Conservation (phyloP, 2,113 vertebrate species). For the Oreocharis arfaki region DNA sequence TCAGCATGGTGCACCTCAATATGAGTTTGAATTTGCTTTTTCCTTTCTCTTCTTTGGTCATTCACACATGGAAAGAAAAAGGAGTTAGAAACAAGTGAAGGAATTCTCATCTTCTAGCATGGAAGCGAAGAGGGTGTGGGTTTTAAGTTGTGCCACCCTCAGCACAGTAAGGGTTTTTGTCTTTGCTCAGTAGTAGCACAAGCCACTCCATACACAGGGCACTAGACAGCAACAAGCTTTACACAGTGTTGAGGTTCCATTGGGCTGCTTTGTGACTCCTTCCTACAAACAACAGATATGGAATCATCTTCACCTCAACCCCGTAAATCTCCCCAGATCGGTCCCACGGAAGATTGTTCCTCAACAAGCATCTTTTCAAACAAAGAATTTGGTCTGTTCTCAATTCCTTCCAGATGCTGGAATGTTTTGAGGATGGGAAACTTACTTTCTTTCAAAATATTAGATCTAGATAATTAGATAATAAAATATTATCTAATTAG, state of each 20-base stretch:
- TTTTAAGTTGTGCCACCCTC: background rate
- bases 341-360: background rate
- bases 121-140: background rate
- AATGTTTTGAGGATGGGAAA: background rate
- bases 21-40: background rate
- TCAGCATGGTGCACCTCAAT: background rate
- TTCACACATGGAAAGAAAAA: background rate
- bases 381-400: background rate
- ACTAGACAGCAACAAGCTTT: background rate
- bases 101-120: background rate
- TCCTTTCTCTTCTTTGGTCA: background rate
- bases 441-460: background rate
- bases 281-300: background rate
- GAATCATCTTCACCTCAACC: background rate
- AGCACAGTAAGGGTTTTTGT: background rate
- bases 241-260: background rate
- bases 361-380: background rate
- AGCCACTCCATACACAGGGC: background rate
- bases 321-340: fast-evolving
- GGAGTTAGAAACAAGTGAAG: background rate
- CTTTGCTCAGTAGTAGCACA: background rate
- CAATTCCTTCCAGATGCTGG: background rate
- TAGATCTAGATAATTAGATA: too few species aligned
- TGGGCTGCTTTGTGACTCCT: background rate
- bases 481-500: too few species aligned